These are phyloP conservation scores for Reinhardtius hippoglossoides DNA, from an alignment of 2,113 vertebrate species.

Conservation along the genomic window DNA sequence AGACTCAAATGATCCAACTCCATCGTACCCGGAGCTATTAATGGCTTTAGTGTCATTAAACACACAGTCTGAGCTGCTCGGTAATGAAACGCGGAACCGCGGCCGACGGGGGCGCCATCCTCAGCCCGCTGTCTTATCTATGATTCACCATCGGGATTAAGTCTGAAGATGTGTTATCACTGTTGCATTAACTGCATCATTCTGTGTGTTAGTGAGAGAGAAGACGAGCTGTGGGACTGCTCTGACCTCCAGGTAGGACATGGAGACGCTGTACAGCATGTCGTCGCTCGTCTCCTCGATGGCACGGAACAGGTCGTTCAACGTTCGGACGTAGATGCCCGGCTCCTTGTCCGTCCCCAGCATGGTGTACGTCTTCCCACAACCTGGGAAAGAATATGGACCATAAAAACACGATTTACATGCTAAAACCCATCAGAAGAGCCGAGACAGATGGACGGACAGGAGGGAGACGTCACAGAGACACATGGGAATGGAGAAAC, in stretches of 20 bases:
- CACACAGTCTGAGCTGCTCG: conserved; percentile 26
- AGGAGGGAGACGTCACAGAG: too few relatives aligned
- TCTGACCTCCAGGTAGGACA: conserved; percentile 93
- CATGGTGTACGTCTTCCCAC: conserved; percentile 97
- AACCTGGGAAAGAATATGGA: conserved; percentile 78
- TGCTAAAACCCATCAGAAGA: too few relatives aligned
- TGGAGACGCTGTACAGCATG: conserved; percentile 90
- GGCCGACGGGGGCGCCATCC: conserved; percentile 5
- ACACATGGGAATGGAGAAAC: too few relatives aligned
- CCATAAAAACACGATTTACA: too few relatives aligned
- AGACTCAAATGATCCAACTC: conserved; percentile 26
- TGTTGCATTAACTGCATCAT: too few relatives aligned
- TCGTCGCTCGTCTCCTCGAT: conserved; percentile 90
- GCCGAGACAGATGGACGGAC: too few relatives aligned
- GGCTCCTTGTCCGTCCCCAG: conserved; percentile 91
- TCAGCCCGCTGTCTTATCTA: conserved; percentile 10
- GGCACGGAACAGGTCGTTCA: conserved; percentile 90
- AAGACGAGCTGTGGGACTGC: not conserved
- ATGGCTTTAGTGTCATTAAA: conserved; percentile 19
- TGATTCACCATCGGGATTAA: not conserved
- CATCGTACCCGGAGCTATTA: conserved; percentile 18
- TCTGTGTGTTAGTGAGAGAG: too few relatives aligned
- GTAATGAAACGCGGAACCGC: conserved; percentile 40
- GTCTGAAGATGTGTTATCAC: too few relatives aligned
- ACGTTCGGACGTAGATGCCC: conserved; percentile 88